phyloP scores from a whole-genome alignment of 2,888 invertebrate genomes.

The Athetis lepigone region DNA sequence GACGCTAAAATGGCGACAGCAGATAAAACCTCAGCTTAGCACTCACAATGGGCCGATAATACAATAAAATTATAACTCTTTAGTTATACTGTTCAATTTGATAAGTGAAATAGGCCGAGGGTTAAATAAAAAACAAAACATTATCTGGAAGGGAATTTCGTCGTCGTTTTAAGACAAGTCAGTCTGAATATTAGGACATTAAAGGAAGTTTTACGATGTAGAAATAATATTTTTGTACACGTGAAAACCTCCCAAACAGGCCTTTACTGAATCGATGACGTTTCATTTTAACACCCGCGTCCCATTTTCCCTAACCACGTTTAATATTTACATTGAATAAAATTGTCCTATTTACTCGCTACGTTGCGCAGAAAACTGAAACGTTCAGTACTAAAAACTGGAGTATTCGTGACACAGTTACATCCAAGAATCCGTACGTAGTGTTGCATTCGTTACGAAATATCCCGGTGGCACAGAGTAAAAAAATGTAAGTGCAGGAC shows the following conservation, averaged over 20 bases:
- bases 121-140: constrained; percentile 15
- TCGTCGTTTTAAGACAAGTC: constrained; percentile 8
- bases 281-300: constrained; percentile 20
- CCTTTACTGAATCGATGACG: constrained; percentile 27
- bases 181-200: background rate
- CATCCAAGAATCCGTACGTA: constrained; percentile 22
- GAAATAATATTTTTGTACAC: constrained; percentile 7
- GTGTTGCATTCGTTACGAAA: constrained; percentile 31
- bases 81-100: constrained; percentile 2
- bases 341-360: constrained; percentile 16
- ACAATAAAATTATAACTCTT: constrained; percentile 12
- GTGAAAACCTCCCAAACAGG: background rate
- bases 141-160: constrained; percentile 12
- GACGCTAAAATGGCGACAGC: constrained; percentile 5
- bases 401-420: constrained; percentile 37
- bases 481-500: constrained; percentile 66
- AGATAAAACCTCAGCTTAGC: constrained; percentile 5
- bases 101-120: constrained; percentile 21
- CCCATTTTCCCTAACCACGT: constrained; percentile 2
- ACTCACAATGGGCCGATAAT: constrained; percentile 2
- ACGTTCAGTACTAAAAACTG: constrained; percentile 24
- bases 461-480: constrained; percentile 30
- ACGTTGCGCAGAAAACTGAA: constrained; percentile 20
- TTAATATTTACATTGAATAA: constrained; percentile 2
- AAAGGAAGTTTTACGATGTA: background rate